A percentile compares a stretch with the other conserved stretches of the same genome.
Evolutionary conservation across 2,113 vertebrate genomes (phyloP).

Genomic region (Maccullochella peelii): DNA sequence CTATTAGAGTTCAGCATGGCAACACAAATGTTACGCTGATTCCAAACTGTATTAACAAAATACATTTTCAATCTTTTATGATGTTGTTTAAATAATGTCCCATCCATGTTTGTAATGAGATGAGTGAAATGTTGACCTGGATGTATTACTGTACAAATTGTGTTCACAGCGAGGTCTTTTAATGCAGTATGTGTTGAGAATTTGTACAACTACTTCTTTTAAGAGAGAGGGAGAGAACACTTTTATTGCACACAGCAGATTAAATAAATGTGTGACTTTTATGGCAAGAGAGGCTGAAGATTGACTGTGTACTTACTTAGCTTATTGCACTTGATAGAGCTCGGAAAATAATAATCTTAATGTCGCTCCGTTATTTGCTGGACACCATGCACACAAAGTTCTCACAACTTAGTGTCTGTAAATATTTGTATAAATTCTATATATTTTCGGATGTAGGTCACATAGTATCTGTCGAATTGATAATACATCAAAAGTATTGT

Average conservation of each 20-base stretch:
- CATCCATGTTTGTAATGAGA: background rate
- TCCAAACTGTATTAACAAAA: background rate
- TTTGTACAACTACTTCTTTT: slow-evolving; percentile 12
- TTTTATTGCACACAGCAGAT: slow-evolving; percentile 43
- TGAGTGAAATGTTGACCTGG: slow-evolving; percentile 3
- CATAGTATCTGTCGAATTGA: background rate
- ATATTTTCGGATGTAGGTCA: background rate
- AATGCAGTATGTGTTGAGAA: background rate
- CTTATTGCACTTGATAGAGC: background rate
- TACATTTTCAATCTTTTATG: background rate
- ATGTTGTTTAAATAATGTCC: background rate
- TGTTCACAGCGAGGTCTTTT: background rate
- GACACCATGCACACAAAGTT: background rate
- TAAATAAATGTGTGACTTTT: slow-evolving; percentile 32
- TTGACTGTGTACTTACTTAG: slow-evolving; percentile 17
- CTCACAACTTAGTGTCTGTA: background rate
- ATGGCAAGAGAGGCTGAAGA: background rate
- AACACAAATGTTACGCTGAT: background rate
- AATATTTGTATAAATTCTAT: background rate
- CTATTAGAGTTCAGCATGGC: no score
- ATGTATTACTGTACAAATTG: background rate
- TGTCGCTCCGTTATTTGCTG: background rate
- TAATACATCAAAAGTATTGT: background rate
- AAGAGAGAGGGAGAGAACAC: background rate
- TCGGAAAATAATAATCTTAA: background rate